Evolutionary conservation across 2,888 invertebrate species (phyloP).

Genomic region (Agriopis leucophaearia): DNA sequence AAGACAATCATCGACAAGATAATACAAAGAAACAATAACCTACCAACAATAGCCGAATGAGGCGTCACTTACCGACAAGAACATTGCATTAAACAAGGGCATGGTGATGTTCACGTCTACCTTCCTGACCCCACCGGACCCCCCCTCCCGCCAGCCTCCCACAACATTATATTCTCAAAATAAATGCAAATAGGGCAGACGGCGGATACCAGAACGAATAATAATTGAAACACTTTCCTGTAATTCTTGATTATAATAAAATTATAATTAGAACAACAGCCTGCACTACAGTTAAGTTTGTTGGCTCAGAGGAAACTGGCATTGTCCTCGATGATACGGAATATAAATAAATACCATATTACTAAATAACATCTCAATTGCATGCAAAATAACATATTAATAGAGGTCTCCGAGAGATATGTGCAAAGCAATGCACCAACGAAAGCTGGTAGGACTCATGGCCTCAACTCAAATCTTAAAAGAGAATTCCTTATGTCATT

Average conservation of each 20-base stretch:
- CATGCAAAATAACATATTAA: not conserved
- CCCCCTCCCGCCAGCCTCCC: not conserved
- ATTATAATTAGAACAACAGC: not conserved
- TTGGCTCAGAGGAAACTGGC: conserved; percentile 18
- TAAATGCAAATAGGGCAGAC: not conserved
- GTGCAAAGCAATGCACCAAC: too few species aligned
- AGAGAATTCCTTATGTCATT: too few species aligned
- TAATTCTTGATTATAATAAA: conserved; percentile 1
- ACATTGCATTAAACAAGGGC: conserved; percentile 16
- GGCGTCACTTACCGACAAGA: conserved; percentile 5
- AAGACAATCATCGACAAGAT: too few species aligned
- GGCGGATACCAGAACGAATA: conserved; percentile 40
- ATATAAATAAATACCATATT: not conserved
- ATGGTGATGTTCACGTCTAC: not conserved
- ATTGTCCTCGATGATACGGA: not conserved
- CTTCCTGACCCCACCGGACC: too few species aligned
- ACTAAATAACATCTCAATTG: not conserved
- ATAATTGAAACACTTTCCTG: conserved; percentile 15
- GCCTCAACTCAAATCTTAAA: too few species aligned
- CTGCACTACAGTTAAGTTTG: conserved; percentile 13
- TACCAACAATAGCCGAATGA: not conserved
- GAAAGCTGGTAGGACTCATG: too few species aligned
- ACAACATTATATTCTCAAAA: not conserved
- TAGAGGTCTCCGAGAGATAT: not conserved
- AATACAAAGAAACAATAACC: not conserved